These are phyloP conservation scores for Zelostemma sp. DNA, from an alignment of 1,140 invertebrate species.

Conservation along the genomic window DNA sequence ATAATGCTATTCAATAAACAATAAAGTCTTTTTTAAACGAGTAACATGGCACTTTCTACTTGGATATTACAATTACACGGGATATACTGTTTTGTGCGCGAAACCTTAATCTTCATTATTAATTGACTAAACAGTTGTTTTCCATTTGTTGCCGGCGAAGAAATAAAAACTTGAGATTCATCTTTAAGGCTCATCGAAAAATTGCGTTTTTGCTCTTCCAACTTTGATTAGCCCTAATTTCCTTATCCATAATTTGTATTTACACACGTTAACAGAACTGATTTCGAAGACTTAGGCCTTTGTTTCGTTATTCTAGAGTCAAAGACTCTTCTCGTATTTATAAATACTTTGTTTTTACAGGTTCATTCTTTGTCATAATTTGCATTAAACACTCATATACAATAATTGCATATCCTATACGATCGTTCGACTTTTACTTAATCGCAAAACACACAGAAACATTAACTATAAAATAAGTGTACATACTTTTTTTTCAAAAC, in stretches of 20 bases:
- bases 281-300: conserved; percentile 47
- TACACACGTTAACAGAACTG: conserved; percentile 36
- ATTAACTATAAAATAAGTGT: too few relatives aligned
- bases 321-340: conserved; percentile 21
- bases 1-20: conserved; percentile 32
- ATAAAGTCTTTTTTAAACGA: conserved; percentile 43
- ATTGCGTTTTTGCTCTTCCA: not conserved
- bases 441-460: too few relatives aligned
- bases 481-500: not conserved
- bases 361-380: not conserved
- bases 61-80: conserved; percentile 33
- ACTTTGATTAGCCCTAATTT: not conserved
- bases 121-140: too few relatives aligned
- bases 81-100: conserved; percentile 10
- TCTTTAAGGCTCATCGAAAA: too few relatives aligned
- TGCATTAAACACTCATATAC: too few relatives aligned
- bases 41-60: conserved; percentile 48
- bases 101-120: conserved; percentile 15
- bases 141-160: conserved; percentile 8
- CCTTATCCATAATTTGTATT: conserved; percentile 32
- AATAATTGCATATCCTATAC: too few relatives aligned
- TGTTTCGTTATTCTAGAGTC: conserved; percentile 26
- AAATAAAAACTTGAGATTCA: conserved; percentile 42
- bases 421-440: too few relatives aligned
- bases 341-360: conserved; percentile 16